Conservation (phyloP, 2,113 vertebrate species). For the Hucho hucho region DNA sequence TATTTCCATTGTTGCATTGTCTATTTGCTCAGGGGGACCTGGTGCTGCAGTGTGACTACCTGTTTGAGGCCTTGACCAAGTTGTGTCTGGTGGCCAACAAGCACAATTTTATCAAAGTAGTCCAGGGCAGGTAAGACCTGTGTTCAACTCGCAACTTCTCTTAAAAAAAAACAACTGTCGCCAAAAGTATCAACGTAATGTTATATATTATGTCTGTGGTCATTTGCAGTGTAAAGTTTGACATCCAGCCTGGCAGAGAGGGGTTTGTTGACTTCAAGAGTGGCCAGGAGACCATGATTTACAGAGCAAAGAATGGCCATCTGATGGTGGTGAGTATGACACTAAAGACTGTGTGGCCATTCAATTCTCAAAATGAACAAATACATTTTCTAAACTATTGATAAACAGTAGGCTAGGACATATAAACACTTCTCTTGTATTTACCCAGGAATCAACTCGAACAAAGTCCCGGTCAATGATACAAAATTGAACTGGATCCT, state of each 20-base stretch:
- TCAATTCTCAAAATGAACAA: neutral
- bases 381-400: constrained; percentile 47
- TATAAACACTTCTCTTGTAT: neutral
- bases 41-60: constrained; percentile 83
- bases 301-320: constrained; percentile 89
- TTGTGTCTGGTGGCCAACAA: constrained; percentile 83
- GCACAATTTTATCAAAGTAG: constrained; percentile 74
- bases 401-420: constrained; percentile 64
- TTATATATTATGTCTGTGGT: constrained; percentile 48
- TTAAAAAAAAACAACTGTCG: neutral
- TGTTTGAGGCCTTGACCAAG: constrained; percentile 87
- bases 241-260: constrained; percentile 83
- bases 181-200: neutral
- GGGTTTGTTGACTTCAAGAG: constrained; percentile 82
- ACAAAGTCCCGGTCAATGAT: constrained; percentile 58
- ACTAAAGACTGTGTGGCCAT: neutral
- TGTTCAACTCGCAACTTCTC: neutral
- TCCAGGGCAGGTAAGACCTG: constrained; percentile 84
- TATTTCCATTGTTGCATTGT: neutral
- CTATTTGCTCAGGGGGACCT: constrained; percentile 80
- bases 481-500: constrained; percentile 2
- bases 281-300: constrained; percentile 83
- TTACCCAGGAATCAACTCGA: constrained; percentile 63
- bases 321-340: constrained; percentile 89
- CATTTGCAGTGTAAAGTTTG: constrained; percentile 82